Percentiles rank a stretch among this genome's conserved stretches.
Evolutionary conservation across 2,888 invertebrate species (phyloP).

Genomic region (Phortica magna): DNA sequence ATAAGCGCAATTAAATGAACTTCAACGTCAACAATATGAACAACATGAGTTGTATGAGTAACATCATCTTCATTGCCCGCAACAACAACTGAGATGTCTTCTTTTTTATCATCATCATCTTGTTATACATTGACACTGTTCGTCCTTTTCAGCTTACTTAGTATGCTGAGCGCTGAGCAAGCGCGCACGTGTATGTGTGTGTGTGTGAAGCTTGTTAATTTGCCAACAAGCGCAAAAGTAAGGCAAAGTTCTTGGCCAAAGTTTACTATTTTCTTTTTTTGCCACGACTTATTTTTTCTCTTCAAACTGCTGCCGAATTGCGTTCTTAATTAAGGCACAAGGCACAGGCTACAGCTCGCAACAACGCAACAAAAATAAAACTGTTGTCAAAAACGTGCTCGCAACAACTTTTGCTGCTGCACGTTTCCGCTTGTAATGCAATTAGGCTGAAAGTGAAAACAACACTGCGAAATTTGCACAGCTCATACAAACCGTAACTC

Average conservation of each 20-base stretch:
- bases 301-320: slow-evolving; percentile 22
- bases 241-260: too few species aligned
- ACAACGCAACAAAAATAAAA: too few species aligned
- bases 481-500: too few species aligned
- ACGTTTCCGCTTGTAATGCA: slow-evolving; percentile 70
- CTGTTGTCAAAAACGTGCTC: slow-evolving; percentile 54
- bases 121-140: background rate
- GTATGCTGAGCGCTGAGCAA: too few species aligned
- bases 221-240: too few species aligned
- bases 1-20: slow-evolving; percentile 62
- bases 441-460: slow-evolving; percentile 64
- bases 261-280: background rate
- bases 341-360: background rate
- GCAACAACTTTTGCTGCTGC: slow-evolving; percentile 43
- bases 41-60: background rate
- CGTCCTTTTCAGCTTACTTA: background rate
- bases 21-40: slow-evolving; percentile 38
- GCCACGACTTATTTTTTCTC: background rate
- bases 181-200: too few species aligned
- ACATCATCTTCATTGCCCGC: background rate
- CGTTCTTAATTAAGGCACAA: slow-evolving; percentile 63
- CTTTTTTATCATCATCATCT: background rate
- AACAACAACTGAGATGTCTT: slow-evolving; percentile 21
- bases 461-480: too few species aligned
- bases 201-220: too few species aligned